phyloP scores from a whole-genome alignment of 2,113 vertebrate species.

The Sterrhoptilus dennistouni region DNA sequence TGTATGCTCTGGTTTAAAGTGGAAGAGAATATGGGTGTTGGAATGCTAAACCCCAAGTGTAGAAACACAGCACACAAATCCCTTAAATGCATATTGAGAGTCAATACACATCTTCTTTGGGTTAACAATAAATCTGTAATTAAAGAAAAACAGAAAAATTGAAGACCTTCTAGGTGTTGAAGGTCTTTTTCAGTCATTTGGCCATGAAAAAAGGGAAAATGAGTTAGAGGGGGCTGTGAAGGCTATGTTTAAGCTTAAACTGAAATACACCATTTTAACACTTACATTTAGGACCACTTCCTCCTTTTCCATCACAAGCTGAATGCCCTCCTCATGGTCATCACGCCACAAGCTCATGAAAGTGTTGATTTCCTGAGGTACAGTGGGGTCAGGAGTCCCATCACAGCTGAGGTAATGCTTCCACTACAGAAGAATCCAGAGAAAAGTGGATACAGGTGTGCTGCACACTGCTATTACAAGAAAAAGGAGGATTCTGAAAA shows the following conservation, averaged over 20 bases:
- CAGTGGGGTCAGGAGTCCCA: conserved; percentile 85
- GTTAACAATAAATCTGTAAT: not conserved
- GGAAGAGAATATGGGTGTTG: not conserved
- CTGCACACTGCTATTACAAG: not conserved
- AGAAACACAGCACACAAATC: not conserved
- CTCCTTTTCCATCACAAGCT: conserved; percentile 76
- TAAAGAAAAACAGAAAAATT: not conserved
- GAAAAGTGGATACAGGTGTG: not conserved
- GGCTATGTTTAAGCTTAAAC: not conserved
- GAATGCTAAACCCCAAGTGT: not conserved
- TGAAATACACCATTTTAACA: not conserved
- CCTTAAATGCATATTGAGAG: not conserved
- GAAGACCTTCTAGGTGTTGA: not conserved
- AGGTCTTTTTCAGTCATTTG: not conserved
- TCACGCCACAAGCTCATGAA: conserved; percentile 88
- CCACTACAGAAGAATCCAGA: conserved; percentile 78
- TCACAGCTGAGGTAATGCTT: conserved; percentile 84
- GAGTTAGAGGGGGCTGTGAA: not conserved
- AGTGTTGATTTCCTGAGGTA: conserved; percentile 84
- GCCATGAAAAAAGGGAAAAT: accelerated
- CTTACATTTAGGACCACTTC: conserved; percentile 79
- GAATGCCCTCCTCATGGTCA: conserved; percentile 72
- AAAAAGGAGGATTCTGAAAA: not conserved
- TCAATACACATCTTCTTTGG: not conserved
- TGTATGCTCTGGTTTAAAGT: not conserved